Base-by-base conservation (phyloP, 2,797 vertebrate genomes). In the Onychomys leucogaster region DNA sequence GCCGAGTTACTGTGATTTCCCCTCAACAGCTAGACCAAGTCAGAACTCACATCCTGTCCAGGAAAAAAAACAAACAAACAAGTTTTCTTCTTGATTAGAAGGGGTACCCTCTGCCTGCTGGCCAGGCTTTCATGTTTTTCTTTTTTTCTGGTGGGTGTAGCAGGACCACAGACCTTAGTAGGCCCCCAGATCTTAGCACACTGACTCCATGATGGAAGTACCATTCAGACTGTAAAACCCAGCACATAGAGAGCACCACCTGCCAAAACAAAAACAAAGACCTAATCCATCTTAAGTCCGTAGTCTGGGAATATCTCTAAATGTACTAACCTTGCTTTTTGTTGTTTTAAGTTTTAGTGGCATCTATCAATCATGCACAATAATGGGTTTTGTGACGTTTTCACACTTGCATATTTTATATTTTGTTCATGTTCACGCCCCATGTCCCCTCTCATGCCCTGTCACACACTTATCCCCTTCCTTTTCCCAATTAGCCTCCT, bases 21-120 rank as follows among this genome's bases (percentile, higher is more conserved):
- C 95, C 92, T 82, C 81, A 94, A 97, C 49, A 95, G 41, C 96
- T 97, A 91, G 78, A 89, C 61, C 21, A 80, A 96, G 81, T 97
- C 88, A 95, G 71, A 91, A 97, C 92, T 97, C 96, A 89, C 49
- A 95, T 96, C 87, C 46, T 93, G 67, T 81, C 82, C 80, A 87
- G 90, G 91, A 87, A 94, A 93, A 92, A 52, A 61, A n/a, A 37
- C 3, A 67, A 32, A 67, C 4, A 11, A 49, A 49, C 11, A 6
- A 13, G 11, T 41, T 25, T 29, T 49, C 32, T 49, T 89, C 46
- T 61, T 49, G 41, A 63, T 55, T 85, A 52, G 34, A 86, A 76
- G 59, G 67, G 27, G 10, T 2, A 6, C n/a, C 71, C 61, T 52
- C 37, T 63, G 37, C 59, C 69, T 86, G 49, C 16, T 59, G 29